Base-by-base conservation (phyloP, 2,113 vertebrate species). In the Sardina pilchardus region DNA sequence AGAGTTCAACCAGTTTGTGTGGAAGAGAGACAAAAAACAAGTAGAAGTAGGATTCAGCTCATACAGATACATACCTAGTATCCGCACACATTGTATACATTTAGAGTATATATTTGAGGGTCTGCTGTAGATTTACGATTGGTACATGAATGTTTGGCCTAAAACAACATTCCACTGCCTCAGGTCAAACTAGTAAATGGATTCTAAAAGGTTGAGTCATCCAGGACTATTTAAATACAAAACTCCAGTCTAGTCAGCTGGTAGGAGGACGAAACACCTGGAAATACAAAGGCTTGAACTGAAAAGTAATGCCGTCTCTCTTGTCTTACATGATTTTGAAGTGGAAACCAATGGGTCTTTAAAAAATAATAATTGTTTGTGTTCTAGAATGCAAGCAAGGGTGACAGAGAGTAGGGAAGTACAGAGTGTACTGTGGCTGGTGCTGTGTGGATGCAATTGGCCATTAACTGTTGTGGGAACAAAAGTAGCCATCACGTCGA, bases 151-250 rank as follows among this genome's bases (percentile, higher is more conserved):
- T 78, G 26, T 78, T 78, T 78, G 34, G 34, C 12, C 26, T 78
- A 34, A 5, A 78, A 78, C 71, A 78, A 78, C 71, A 78, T 78
- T 78, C 71, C 71, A 39, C 71, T 39, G 71, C 71, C 26, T 36
- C 71, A 78, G 71, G 71, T 78, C 71, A 36, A 36, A 78, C 53
- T 59, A 59, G 14, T 78, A 14, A 42, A 36, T 78, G 30, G 3
- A 75, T 75, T 17, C 30, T 36, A 34, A 5, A 36, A 30, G 3
- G 30, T 14, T 36, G 71, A 36, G 30, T 78, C 71, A 78, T 34
- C 10, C 30, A 36, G 71, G 0, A 16, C 34, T 78, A 75, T 36
- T 78, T 16, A 14, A 14, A 36, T 17, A 75, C 0, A 75, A 14
- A 14, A 34, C 63, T 14, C 63, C 67, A 75, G 67, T 14, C 63